Evolutionary conservation across 2,888 invertebrate species (phyloP).

Genomic region (Eristalinus aeneus): DNA sequence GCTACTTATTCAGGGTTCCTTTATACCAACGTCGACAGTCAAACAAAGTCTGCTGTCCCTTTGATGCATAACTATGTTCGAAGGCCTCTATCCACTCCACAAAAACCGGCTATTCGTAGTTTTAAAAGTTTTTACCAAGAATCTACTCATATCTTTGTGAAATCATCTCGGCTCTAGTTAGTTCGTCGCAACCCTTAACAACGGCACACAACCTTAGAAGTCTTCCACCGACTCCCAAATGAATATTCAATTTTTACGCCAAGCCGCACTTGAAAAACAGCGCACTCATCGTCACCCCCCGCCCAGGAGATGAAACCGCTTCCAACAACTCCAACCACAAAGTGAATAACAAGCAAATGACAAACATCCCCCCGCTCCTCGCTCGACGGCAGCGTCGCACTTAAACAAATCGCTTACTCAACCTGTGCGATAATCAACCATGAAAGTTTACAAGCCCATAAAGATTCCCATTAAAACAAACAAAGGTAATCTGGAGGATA

Average conservation of each 20-base stretch:
- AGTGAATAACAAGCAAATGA: background rate
- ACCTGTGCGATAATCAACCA: conserved; percentile 63
- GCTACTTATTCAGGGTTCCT: too few relatives aligned
- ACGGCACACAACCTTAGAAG: too few relatives aligned
- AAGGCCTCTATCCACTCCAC: too few relatives aligned
- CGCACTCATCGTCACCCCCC: background rate
- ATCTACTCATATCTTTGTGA: too few relatives aligned
- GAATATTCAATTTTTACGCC: background rate
- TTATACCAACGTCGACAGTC: too few relatives aligned
- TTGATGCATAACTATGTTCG: too few relatives aligned
- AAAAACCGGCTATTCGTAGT: too few relatives aligned
- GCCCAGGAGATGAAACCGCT: background rate
- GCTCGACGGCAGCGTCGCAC: background rate
- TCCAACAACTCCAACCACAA: background rate
- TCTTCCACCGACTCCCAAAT: background rate
- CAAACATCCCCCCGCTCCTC: background rate
- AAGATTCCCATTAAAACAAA: conserved; percentile 68
- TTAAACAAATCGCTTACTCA: conserved; percentile 43
- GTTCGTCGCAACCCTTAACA: too few relatives aligned
- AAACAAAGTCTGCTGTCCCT: too few relatives aligned
- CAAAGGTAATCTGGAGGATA: conserved; percentile 58
- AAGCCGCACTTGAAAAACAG: background rate
- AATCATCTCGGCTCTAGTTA: too few relatives aligned
- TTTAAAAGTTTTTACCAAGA: too few relatives aligned
- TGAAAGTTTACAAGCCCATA: conserved; percentile 65